These are phyloP conservation scores for Nebria ingens DNA, from an alignment of 1,140 invertebrate species.

Conservation along the genomic window DNA sequence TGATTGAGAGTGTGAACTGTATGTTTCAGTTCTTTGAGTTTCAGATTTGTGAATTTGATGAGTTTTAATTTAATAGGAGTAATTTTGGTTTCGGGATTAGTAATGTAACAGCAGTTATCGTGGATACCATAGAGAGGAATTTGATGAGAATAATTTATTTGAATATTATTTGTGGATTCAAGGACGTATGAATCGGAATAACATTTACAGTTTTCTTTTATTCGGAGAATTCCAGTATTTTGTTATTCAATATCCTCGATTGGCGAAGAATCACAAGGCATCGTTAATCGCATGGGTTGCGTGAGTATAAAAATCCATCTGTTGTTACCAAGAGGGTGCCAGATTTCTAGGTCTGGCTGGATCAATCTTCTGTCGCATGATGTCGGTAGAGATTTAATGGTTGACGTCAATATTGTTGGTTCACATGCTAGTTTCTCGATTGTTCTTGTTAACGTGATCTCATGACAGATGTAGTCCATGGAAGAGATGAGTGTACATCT, in stretches of 20 bases:
- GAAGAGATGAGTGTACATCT: neutral
- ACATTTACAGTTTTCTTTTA: neutral
- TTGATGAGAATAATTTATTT: neutral
- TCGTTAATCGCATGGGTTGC: neutral
- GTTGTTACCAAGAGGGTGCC: neutral
- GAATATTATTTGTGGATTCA: neutral
- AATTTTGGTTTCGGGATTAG: neutral
- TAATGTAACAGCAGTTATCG: neutral
- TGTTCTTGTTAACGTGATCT: neutral
- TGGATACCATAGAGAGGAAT: neutral
- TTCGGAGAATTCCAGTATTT: neutral
- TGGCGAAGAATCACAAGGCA: neutral
- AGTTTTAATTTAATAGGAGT: neutral
- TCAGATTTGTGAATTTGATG: neutral
- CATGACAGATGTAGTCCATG: neutral
- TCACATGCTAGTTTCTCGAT: neutral
- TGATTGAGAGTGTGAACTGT: neutral
- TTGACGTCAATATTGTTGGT: neutral
- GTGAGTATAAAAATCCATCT: neutral
- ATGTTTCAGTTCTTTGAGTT: neutral
- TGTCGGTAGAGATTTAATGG: neutral
- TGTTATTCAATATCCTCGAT: neutral
- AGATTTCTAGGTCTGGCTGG: neutral
- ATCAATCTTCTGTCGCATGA: neutral
- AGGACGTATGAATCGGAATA: neutral